phyloP scores from a whole-genome alignment of 2,888 invertebrate genomes.

The Athalia circularis region DNA sequence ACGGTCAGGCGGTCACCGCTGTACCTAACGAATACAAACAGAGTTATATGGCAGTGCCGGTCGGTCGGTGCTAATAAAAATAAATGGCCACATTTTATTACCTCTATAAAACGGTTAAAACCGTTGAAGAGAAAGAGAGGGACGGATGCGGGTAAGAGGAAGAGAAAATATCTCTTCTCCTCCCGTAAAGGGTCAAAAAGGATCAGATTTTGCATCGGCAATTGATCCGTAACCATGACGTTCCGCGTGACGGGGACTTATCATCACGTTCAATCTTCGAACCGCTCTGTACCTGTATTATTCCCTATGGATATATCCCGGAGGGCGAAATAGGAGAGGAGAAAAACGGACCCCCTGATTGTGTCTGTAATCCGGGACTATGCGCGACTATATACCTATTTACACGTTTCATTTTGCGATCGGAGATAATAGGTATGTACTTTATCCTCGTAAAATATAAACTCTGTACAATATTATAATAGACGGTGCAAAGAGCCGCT shows the following conservation, averaged over 20 bases:
- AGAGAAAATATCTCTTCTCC: slow-evolving; percentile 12
- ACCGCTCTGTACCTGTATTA: background rate
- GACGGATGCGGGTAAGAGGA: slow-evolving; percentile 37
- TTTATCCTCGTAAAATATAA: too few relatives aligned
- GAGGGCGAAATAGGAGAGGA: background rate
- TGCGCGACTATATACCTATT: too few relatives aligned
- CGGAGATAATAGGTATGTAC: background rate
- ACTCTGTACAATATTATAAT: background rate
- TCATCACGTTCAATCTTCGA: slow-evolving; percentile 37
- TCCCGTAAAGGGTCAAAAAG: slow-evolving; percentile 24
- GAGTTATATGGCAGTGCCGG: slow-evolving; percentile 8
- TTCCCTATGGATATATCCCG: background rate
- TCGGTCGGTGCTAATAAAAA: slow-evolving; percentile 32
- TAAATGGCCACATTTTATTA: slow-evolving; percentile 55
- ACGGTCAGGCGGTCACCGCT: background rate
- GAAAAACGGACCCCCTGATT: background rate
- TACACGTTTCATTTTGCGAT: background rate
- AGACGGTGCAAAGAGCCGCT: slow-evolving; percentile 2
- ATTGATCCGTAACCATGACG: slow-evolving; percentile 41
- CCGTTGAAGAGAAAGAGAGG: slow-evolving; percentile 49
- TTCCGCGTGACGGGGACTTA: slow-evolving; percentile 24
- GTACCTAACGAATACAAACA: slow-evolving; percentile 6
- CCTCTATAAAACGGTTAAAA: slow-evolving; percentile 60
- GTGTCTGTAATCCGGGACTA: background rate
- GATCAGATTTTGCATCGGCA: slow-evolving; percentile 43